Evolutionary conservation across 2,797 vertebrate genomes (phyloP), one percentile per base, ranked within the genome.

Genomic region (Cuculus canorus): DNA sequence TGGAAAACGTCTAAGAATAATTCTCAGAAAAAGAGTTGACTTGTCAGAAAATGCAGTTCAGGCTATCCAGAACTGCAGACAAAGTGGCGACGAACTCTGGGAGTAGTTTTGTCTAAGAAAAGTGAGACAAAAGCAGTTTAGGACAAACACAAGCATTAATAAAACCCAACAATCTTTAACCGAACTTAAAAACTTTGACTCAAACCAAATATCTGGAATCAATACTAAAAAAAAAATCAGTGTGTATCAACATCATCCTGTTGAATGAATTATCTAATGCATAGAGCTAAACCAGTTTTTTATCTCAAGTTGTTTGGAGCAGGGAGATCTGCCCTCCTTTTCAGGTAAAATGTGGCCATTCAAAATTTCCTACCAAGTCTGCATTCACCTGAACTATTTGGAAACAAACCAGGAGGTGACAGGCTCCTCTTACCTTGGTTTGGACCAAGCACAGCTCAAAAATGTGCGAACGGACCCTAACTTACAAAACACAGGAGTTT

Each of bases 1-100:
- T 82, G 86, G 93, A 76, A 92, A 84, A 88, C 4, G 2, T 17
- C 80, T 54, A 63, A 82, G 86, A 93, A 93, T 88, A 86, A 86
- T 88, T 84, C 48, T 8, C 77, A 88, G 57, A 53, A 72, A 12
- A 33, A 82, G 64, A 27, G 48, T 28, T 80, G 68, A 59, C 56
- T 43, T 71, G 77, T 41, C 86, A 90, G 80, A 50, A 88, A 83
- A 81, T 2, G 56, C 80, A 73, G 35, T 61, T 77, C 30, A 13
- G 69, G 63, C 63, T 52, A 23, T 75, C 9, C 68, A 79, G 76
- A 54, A 4, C 47, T 5, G 0, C 13, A n/a, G 77, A 25, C 6
- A 45, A 59, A 52, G 9, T 5, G 4, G 7, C 21, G 54, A 60
- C 75, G 60, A 35, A 14, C 45, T 64, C 2, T 15, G 32, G 17